A percentile compares a stretch with the other conserved stretches of the same genome.
Conservation (phyloP, 2,113 vertebrate genomes). For the Bufo bufo region DNA sequence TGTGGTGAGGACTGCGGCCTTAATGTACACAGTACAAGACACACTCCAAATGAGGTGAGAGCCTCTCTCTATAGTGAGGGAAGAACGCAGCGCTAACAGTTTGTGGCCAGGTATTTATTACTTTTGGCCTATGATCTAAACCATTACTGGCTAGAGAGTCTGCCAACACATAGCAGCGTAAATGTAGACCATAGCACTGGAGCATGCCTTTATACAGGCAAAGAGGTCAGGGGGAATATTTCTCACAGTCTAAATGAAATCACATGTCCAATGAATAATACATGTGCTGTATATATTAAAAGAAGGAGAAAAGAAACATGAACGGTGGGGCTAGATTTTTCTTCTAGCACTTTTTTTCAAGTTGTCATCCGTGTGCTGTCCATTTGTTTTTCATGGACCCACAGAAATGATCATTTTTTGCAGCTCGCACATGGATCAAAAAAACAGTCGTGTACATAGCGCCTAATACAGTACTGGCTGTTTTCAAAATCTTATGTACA, state of each 20-base stretch:
- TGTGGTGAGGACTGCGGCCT: slow-evolving; percentile 45
- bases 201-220: slow-evolving; percentile 25
- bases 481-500: no score
- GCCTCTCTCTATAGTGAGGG: slow-evolving; percentile 27
- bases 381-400: no score
- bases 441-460: no score
- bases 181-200: slow-evolving; percentile 29
- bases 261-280: slow-evolving; percentile 23
- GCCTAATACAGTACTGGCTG: no score
- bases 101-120: slow-evolving; percentile 48
- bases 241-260: slow-evolving; percentile 28
- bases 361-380: no score
- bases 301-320: neutral
- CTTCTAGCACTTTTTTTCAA: neutral
- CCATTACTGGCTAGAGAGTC: slow-evolving; percentile 14
- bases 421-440: no score
- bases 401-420: no score
- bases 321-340: neutral
- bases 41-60: neutral
- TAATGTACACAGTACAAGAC: slow-evolving; percentile 2
- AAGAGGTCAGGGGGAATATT: slow-evolving; percentile 6
- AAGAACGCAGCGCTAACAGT: slow-evolving; percentile 35
- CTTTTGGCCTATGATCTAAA: slow-evolving; percentile 46
- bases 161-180: slow-evolving; percentile 36
- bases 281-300: neutral